A percentile compares a stretch with the other conserved stretches of the same genome.
Evolutionary conservation across 2,797 vertebrate genomes (phyloP).

Genomic region (Enteromius paludinosus): DNA sequence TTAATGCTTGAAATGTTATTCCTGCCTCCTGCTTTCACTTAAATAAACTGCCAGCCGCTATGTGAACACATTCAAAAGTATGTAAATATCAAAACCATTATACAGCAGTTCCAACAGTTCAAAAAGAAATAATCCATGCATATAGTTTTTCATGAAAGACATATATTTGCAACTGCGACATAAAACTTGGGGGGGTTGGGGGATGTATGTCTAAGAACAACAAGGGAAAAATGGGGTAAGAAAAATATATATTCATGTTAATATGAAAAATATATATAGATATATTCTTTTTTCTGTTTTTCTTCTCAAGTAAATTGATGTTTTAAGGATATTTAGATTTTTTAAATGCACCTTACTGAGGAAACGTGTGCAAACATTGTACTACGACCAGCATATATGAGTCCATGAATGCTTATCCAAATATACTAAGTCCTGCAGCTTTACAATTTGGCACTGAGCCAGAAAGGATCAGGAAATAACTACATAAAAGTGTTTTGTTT

Average conservation of each 20-base stretch:
- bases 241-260: not conserved
- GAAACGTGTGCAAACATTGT: not conserved
- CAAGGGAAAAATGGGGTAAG: not conserved
- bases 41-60: not conserved
- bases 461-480: not conserved
- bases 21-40: not conserved
- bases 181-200: not conserved
- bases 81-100: not conserved
- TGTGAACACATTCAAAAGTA: not conserved
- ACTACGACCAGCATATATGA: not conserved
- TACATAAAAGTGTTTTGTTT: not conserved
- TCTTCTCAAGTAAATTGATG: not conserved
- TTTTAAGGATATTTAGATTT: not conserved
- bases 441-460: not conserved
- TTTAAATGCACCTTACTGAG: not conserved
- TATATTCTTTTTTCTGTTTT: not conserved
- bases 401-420: not conserved
- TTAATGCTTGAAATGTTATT: not conserved
- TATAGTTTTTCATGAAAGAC: not conserved
- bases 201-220: not conserved
- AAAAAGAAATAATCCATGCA: not conserved
- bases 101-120: not conserved
- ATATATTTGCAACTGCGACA: not conserved
- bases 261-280: not conserved
- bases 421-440: not conserved